Conservation (phyloP, 2,888 invertebrate species). For the Platycheirus rosarum region DNA sequence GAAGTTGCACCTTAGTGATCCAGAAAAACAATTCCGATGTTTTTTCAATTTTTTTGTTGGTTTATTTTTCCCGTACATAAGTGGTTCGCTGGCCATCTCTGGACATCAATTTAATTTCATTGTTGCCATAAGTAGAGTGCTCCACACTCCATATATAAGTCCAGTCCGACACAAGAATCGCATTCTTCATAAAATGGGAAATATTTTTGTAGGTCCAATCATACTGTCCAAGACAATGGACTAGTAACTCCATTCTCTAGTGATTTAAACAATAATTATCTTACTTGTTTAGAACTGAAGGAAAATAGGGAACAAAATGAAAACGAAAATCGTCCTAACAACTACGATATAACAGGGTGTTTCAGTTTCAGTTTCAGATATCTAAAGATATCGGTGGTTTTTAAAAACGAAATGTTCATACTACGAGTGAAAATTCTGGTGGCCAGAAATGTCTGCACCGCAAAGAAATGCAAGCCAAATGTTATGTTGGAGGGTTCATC, state of each 20-base stretch:
- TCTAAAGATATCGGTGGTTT: no score
- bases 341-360: conserved; percentile 9
- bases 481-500: no score
- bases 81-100: conserved; percentile 29
- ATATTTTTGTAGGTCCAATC: conserved; percentile 67
- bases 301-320: not conserved
- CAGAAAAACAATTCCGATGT: conserved; percentile 65
- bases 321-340: conserved; percentile 7
- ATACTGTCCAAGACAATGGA: conserved; percentile 56
- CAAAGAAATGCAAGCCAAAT: no score
- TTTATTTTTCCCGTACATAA: conserved; percentile 17
- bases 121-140: conserved; percentile 62
- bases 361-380: no score
- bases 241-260: conserved; percentile 60
- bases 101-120: conserved; percentile 63
- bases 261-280: conserved; percentile 68
- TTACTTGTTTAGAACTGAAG: conserved; percentile 23
- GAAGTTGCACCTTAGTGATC: conserved; percentile 67
- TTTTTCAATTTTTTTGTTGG: not conserved
- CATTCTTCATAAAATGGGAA: conserved; percentile 68
- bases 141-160: conserved; percentile 45
- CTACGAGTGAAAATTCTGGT: no score
- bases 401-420: no score
- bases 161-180: conserved; percentile 60
- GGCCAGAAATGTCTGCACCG: no score